Base-by-base conservation (phyloP, 2,888 invertebrate species). In the Yponomeuta plumbellus region DNA sequence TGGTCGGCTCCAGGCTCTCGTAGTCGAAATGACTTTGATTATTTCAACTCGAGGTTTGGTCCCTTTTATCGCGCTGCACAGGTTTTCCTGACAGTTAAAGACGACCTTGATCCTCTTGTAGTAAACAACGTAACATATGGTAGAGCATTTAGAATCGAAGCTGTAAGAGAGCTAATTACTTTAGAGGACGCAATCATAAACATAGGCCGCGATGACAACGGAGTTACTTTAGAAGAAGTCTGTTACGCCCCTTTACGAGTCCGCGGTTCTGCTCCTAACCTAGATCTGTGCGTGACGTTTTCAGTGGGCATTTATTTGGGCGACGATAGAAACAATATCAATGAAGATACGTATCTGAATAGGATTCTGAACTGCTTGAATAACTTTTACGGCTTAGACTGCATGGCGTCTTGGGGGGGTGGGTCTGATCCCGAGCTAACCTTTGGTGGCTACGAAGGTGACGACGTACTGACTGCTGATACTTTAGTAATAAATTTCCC, bases 51-150 rank as follows among this genome's bases (percentile, higher is more conserved):
- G 17, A 94, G 95, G 75, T 99, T 99, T 80, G 94, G 94, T 11
- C 97, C 97, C 0, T 98, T 98, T 84, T 97, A 97, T 81, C 92
- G 98, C 66, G 95, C 96, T 2, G 95, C 97, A 76, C 98, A 98
- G 88, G 88, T 99, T 66, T 98, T 97, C 74, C 92, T 99, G 44
- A 95, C 93, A 77, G 87, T 96, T 0, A 84, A 90, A 0, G 92
- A 92, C 1, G 92, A 92, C 1, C 82, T 93, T 56, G 84, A 90
- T 0, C 70, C 83, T 8, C 85, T 91, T 70, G 72, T 75, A 68
- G 69, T 74, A 23, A 81, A 86, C 11, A 91, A 91, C 21, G 72
- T 87, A 0, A 88, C 92, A 5, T 96, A 95, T 78, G 97, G 98
- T 0, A 96, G 98, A 0, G 95, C 96, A 0, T 97, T 95, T 80